These are phyloP conservation scores for Temnothorax ravouxi DNA, from an alignment of 2,888 invertebrate genomes.

Conservation along the genomic window DNA sequence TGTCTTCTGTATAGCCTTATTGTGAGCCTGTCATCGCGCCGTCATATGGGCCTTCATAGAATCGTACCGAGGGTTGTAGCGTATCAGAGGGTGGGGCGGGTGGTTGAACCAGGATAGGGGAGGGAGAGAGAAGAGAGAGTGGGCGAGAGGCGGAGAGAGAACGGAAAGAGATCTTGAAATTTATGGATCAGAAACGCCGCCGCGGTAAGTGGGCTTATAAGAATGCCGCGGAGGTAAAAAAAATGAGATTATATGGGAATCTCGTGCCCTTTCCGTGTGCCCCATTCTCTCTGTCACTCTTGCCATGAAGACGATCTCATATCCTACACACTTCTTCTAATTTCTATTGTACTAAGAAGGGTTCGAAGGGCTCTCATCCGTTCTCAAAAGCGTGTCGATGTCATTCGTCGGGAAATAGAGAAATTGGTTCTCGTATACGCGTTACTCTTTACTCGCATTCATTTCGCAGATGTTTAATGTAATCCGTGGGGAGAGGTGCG, in stretches of 20 bases:
- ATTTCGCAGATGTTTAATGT: constrained; percentile 49
- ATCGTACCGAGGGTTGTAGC: constrained; percentile 69
- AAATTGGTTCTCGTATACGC: constrained; percentile 68
- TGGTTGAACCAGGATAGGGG: constrained; percentile 33
- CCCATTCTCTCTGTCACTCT: background rate
- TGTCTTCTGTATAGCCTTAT: constrained; percentile 81
- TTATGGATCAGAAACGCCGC: constrained; percentile 82
- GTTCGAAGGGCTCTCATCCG: constrained; percentile 17
- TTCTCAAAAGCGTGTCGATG: constrained; percentile 51
- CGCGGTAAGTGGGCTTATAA: constrained; percentile 68
- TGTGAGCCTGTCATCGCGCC: constrained; percentile 83
- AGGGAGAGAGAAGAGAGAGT: constrained; percentile 28
- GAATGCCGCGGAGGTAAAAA: constrained; percentile 65
- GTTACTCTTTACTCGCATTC: constrained; percentile 36
- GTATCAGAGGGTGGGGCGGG: constrained; percentile 48
- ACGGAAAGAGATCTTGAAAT: constrained; percentile 73
- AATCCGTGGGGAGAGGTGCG: constrained; percentile 10
- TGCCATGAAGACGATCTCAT: constrained; percentile 53
- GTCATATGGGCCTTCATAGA: constrained; percentile 77
- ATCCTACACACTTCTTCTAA: constrained; percentile 60
- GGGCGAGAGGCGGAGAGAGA: constrained; percentile 29
- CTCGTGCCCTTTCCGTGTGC: constrained; percentile 53
- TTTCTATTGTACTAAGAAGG: constrained; percentile 36
- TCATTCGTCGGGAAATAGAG: constrained; percentile 67
- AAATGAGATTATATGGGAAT: constrained; percentile 78